Evolutionary conservation across 1,140 invertebrate species (phyloP).

Genomic region (Drosophila lacteicornis): DNA sequence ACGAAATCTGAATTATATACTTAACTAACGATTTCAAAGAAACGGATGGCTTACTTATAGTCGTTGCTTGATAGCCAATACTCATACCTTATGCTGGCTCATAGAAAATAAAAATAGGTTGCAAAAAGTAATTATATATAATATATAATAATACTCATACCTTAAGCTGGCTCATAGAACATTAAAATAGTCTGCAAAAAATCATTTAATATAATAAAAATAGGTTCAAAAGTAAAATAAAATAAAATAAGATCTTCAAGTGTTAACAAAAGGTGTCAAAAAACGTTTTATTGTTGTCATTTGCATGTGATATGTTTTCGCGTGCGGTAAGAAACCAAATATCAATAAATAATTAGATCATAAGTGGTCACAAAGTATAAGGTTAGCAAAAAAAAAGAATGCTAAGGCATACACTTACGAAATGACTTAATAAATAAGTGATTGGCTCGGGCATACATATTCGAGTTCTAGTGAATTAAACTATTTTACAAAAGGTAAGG

Average conservation of each 20-base stretch:
- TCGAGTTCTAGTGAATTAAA: slow-evolving; percentile 42
- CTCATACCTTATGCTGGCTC: slow-evolving; percentile 27
- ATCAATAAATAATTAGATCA: slow-evolving; percentile 61
- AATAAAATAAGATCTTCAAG: slow-evolving; percentile 18
- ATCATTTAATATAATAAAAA: not conserved
- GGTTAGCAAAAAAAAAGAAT: slow-evolving; percentile 10
- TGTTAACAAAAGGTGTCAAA: slow-evolving; percentile 65
- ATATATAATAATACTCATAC: slow-evolving; percentile 4
- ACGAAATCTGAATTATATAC: slow-evolving; percentile 13
- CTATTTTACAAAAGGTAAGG: slow-evolving; percentile 68
- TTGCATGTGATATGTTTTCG: slow-evolving; percentile 63
- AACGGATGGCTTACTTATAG: slow-evolving; percentile 19
- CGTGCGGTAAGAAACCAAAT: slow-evolving; percentile 51
- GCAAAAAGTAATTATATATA: not conserved
- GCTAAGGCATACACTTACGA: slow-evolving; percentile 33
- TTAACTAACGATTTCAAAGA: not conserved
- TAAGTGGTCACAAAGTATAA: slow-evolving; percentile 52
- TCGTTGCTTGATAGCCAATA: slow-evolving; percentile 13
- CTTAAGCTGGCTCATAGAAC: slow-evolving; percentile 14
- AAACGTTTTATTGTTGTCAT: slow-evolving; percentile 69
- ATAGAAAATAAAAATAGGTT: too few relatives aligned
- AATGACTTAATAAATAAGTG: slow-evolving; percentile 50
- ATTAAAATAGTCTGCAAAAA: not conserved
- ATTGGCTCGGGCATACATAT: slow-evolving; percentile 19
- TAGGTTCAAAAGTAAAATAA: not conserved